These are phyloP conservation scores for Palythoa caribaeorum DNA, from an alignment of 92 coral and sea anemone species.

Conservation along the genomic window DNA sequence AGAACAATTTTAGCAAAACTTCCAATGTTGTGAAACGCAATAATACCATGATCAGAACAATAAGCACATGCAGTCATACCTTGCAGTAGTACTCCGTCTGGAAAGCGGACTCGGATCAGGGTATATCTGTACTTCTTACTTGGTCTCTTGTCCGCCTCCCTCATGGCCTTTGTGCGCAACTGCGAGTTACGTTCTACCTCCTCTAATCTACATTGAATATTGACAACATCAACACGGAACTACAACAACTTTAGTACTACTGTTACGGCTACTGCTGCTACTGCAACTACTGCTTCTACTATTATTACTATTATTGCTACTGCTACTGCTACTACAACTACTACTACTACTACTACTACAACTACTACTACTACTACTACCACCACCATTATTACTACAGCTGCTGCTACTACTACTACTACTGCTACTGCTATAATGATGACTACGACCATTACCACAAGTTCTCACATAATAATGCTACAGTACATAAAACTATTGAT, in stretches of 20 bases:
- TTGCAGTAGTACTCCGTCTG: slow-evolving; percentile 87
- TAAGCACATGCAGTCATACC: slow-evolving; percentile 48
- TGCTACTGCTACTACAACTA: neutral
- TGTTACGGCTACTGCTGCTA: neutral
- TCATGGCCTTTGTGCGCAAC: slow-evolving; percentile 95
- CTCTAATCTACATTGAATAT: slow-evolving; percentile 54
- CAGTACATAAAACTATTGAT: too few relatives aligned
- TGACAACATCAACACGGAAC: neutral
- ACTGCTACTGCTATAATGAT: neutral
- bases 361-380: neutral
- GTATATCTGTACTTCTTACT: slow-evolving; percentile 85
- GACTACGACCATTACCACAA: neutral
- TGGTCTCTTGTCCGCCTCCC: slow-evolving; percentile 94
- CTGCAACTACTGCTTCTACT: neutral
- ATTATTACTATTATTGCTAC: neutral
- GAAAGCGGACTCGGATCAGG: slow-evolving; percentile 86
- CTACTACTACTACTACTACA: neutral
- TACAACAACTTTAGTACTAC: neutral
- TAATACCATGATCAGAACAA: neutral
- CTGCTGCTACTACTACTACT: neutral
- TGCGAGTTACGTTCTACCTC: slow-evolving; percentile 84
- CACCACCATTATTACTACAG: neutral
- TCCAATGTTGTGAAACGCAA: neutral
- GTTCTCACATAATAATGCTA: too few relatives aligned
- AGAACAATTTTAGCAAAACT: too few relatives aligned